A percentile compares a stretch with the other conserved stretches of the same genome.
phyloP scores from a whole-genome alignment of 2,888 invertebrate genomes.

The Protodeltote pygarga region DNA sequence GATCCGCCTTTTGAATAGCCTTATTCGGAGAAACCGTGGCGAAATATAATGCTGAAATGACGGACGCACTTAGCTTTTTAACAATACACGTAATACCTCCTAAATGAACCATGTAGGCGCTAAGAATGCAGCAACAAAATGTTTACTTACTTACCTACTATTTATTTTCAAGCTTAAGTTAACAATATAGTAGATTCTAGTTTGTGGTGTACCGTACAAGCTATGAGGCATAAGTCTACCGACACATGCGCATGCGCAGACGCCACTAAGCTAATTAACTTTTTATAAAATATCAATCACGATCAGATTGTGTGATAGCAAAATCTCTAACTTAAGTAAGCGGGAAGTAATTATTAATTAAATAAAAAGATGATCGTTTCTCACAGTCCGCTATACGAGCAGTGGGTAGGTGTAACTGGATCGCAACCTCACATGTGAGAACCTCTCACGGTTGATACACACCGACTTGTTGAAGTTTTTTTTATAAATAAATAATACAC shows the following conservation, averaged over 20 bases:
- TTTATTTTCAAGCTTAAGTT: too few species aligned
- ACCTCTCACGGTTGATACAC: conserved; percentile 71
- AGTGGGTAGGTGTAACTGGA: conserved; percentile 70
- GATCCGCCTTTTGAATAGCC: conserved; percentile 71
- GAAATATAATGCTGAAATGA: conserved; percentile 49
- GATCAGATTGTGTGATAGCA: conserved; percentile 31
- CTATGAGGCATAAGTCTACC: background rate
- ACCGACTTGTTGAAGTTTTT: conserved; percentile 62
- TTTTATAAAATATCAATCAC: conserved; percentile 1
- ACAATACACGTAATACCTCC: conserved; percentile 18
- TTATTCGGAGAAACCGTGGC: conserved; percentile 65
- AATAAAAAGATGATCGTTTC: conserved; percentile 61
- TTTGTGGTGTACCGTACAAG: too few species aligned
- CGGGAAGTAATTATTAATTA: conserved; percentile 51
- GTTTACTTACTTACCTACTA: too few species aligned
- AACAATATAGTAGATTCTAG: too few species aligned
- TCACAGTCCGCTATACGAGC: conserved; percentile 62
- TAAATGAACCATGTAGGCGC: background rate
- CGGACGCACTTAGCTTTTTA: conserved; percentile 21
- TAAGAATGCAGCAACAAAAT: background rate
- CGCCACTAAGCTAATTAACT: background rate
- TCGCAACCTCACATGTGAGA: conserved; percentile 72
- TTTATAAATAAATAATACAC: conserved; percentile 56
- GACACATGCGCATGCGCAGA: background rate
- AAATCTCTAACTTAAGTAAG: conserved; percentile 45